These are phyloP conservation scores for Drosophila teissieri DNA, from an alignment of 1,140 invertebrate genomes.

Conservation along the genomic window DNA sequence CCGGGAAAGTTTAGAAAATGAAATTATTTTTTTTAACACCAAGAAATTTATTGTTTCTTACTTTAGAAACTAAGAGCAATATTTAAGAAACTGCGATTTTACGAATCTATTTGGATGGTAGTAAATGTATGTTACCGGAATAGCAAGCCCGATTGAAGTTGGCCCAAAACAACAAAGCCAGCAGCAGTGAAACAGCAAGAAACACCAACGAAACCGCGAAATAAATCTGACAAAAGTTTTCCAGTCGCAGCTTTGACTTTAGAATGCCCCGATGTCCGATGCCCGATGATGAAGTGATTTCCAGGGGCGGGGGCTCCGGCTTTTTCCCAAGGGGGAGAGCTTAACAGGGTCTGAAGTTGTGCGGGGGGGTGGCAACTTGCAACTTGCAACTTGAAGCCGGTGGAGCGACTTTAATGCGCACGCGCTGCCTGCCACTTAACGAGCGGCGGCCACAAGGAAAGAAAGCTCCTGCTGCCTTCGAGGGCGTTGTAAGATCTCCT, in stretches of 20 bases:
- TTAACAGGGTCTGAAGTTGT: background rate
- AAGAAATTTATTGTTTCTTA: too few relatives aligned
- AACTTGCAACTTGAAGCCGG: conserved; percentile 22
- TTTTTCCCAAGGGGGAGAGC: background rate
- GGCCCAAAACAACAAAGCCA: conserved; percentile 24
- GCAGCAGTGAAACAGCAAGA: conserved; percentile 18
- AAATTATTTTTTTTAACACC: background rate
- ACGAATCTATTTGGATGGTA: too few relatives aligned
- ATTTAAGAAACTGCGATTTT: too few relatives aligned
- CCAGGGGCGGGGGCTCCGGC: conserved; percentile 27
- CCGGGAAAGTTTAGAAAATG: background rate
- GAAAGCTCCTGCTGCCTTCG: conserved; percentile 67
- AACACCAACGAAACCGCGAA: conserved; percentile 39
- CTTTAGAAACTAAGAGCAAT: too few relatives aligned
- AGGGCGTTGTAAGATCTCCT: conserved; percentile 76
- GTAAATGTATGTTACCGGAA: background rate
- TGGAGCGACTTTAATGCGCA: conserved; percentile 71
- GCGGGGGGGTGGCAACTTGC: too few relatives aligned
- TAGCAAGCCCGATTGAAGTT: conserved; percentile 28
- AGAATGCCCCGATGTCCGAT: conserved; percentile 58
- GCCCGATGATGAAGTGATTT: conserved; percentile 79
- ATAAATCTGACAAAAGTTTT: conserved; percentile 80
- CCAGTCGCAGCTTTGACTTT: conserved; percentile 72
- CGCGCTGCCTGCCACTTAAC: conserved; percentile 81
- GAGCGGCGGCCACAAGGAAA: conserved; percentile 63